Base-by-base conservation (phyloP, 2,113 vertebrate genomes). In the Terrapene triunguis region DNA sequence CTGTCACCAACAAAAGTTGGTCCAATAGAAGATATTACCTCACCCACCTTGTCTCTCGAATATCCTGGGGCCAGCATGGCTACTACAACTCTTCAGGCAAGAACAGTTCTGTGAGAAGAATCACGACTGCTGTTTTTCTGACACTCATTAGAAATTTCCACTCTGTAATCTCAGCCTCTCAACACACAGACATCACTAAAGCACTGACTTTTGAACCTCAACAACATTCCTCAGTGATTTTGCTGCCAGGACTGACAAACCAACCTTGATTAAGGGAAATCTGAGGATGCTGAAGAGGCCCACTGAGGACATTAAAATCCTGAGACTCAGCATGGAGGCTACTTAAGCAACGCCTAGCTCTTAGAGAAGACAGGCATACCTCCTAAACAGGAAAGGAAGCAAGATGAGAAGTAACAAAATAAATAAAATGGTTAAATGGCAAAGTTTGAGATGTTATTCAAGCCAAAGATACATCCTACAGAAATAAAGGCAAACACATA, bases 401-500 rank as follows among this genome's bases (percentile, higher is more conserved):
- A 93, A 22, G 12, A 91, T 42, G 17, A 79, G 44, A 17, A 29
- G 4, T 47, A 48, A 84, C 51, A 42, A 74, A 76, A 44, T 24
- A 74, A 22, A 42, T 25, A 14, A n/a, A 44, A 76, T 44, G 24
- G 38, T 44, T 44, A 44, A 22, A 42, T 76, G 72, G 38, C 10
- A 44, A 44, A 3, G 5, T 86, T 80, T 0, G 0, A 3, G 17
- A 76, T 44, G 1, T 4, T 83, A 32, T 0, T 1, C 78, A 10
- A 19, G 6, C 25, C 6, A 0, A 10, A 57, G 11, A n/a, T 5
- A 25, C 9, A 11, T 47, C 7, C 6, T 8, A 1, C 14, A 84
- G 59, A 32, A 19, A 38, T 6, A n/a, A 2, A 7, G 25, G 6
- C 5, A 69, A 69, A 65, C 8, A 51, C 29, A 47, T 19, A 62